Conservation (phyloP, 2,888 invertebrate genomes). For the Trisateles emortualis region DNA sequence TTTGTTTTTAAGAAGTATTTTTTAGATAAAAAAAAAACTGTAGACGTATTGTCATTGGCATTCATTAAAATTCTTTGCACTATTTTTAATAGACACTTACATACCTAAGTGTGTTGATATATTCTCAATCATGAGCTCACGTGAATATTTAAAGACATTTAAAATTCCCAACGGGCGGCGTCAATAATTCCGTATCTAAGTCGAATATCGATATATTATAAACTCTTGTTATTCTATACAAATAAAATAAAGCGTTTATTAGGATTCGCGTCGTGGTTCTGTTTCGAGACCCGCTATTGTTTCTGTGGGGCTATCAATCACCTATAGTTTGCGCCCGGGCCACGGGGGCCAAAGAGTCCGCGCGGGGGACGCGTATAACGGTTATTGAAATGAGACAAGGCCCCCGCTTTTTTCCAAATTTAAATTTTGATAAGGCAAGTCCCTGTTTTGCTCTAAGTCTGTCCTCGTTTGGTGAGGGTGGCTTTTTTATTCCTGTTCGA, state of each 20-base stretch:
- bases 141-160: conserved; percentile 59
- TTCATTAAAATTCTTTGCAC: conserved; percentile 46
- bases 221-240: conserved; percentile 78
- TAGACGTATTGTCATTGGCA: conserved; percentile 14
- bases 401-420: conserved; percentile 85
- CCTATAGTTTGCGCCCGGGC: conserved; percentile 66
- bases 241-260: conserved; percentile 86
- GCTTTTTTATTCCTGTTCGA: conserved; percentile 74
- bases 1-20: too few species aligned
- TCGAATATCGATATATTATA: conserved; percentile 79
- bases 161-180: conserved; percentile 68
- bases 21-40: neutral
- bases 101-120: conserved; percentile 42
- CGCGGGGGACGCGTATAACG: conserved; percentile 77
- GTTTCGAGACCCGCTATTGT: conserved; percentile 81
- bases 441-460: conserved; percentile 82
- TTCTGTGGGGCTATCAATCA: conserved; percentile 84
- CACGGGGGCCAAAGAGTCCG: conserved; percentile 49
- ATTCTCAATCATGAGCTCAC: conserved; percentile 49
- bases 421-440: conserved; percentile 87
- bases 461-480: conserved; percentile 73
- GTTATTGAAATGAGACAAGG: conserved; percentile 86
- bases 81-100: conserved; percentile 47
- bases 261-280: conserved; percentile 82
- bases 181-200: conserved; percentile 77